A percentile compares a stretch with the other conserved stretches of the same genome.
Conservation (phyloP, 2,888 invertebrate species). For the Aporophyla lueneburgensis region DNA sequence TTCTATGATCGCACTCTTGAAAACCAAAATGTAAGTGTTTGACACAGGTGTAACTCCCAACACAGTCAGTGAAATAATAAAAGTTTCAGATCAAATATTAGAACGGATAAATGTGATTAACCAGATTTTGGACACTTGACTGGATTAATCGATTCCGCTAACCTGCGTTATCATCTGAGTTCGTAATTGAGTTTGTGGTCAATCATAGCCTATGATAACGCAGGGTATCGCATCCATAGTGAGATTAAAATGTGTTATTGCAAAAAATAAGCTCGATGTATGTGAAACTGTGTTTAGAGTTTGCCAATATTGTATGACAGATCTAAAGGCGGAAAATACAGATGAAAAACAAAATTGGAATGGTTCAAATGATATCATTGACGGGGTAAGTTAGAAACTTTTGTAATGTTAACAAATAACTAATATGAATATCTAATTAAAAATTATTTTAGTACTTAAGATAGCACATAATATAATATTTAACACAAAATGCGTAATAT, state of each 20-base stretch:
- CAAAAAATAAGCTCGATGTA: conserved; percentile 3
- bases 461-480: neutral
- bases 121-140: conserved; percentile 26
- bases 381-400: neutral
- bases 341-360: neutral
- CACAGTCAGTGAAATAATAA: conserved; percentile 8
- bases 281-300: neutral
- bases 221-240: neutral
- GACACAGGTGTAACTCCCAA: neutral
- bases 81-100: conserved; percentile 3
- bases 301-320: neutral
- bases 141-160: conserved; percentile 28
- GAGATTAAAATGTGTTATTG: conserved; percentile 26
- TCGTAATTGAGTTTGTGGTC: conserved; percentile 31
- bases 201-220: conserved; percentile 33
- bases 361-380: neutral
- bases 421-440: neutral
- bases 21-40: neutral
- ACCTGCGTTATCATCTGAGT: conserved; percentile 19
- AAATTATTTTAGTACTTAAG: neutral
- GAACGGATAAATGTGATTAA: conserved; percentile 19
- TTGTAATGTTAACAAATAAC: neutral
- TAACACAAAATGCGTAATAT: neutral
- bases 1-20: neutral
- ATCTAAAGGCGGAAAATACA: neutral